phyloP scores from a whole-genome alignment of 2,797 vertebrate genomes.

The Alauda arvensis region DNA sequence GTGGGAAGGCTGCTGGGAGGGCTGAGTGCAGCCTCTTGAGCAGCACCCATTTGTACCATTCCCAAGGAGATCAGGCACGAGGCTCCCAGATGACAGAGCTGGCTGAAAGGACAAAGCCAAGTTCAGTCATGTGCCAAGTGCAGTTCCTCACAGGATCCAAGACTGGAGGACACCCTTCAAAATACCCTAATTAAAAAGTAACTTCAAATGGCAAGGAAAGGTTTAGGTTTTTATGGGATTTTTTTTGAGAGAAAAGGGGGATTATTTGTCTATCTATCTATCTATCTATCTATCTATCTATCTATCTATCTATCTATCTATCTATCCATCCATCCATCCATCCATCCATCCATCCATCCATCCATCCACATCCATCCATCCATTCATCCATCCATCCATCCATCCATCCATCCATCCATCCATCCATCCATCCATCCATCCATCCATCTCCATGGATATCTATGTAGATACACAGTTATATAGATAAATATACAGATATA shows the following conservation, averaged over 20 bases:
- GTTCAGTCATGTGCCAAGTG: neutral
- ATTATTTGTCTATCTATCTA: neutral
- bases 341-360: accelerated
- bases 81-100: neutral
- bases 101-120: neutral
- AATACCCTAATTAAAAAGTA: neutral
- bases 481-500: neutral
- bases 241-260: too few relatives aligned
- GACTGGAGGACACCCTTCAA: neutral
- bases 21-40: neutral
- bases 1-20: neutral
- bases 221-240: accelerated
- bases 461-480: too few relatives aligned
- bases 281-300: neutral
- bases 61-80: neutral
- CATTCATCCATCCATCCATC: accelerated
- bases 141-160: neutral
- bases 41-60: neutral
- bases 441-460: neutral
- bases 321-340: accelerated
- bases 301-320: neutral
- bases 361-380: neutral
- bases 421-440: neutral
- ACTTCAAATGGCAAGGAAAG: neutral
- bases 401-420: accelerated